Base-by-base conservation (phyloP, 1,140 invertebrate genomes). In the Trialeurodes vaporariorum region DNA sequence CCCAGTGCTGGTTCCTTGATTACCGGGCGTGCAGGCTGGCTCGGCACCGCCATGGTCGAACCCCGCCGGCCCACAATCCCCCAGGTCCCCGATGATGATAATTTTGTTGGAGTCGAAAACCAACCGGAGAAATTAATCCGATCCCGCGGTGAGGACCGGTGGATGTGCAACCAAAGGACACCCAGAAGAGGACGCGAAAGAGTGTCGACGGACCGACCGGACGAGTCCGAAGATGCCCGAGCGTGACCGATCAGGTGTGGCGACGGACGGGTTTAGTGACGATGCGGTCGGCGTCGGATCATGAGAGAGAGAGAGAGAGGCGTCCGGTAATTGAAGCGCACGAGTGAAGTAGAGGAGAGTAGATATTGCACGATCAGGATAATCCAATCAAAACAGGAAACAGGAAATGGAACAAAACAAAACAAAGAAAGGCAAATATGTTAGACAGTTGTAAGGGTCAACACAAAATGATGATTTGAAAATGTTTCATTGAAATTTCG, bases 41-140 rank as follows among this genome's bases (percentile, higher is more conserved):
- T 84, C 83, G 79, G 78, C 76, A 73, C 77, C 80, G 79, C 84
- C 82, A 81, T 88, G 87, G 86, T 88, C 89, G 84, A 89, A 85
- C 78, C 83, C 83, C 72, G 78, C 78, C 77, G 83, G 82, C 80
- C 85, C 84, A 81, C 83, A 85, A 84, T 84, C 86, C 87, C 87
- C 86, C 85, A 87, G 86, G 84, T 87, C 85, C 81, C 82, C 81
- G 84, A 85, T 85, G 82, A 84, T 85, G 83, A 85, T 83, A 84
- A 85, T 85, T 80, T 82, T 81, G 80, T 74, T 76, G 80, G 72
- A 68, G 68, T 68, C 62, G 66, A 61, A 67, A 49, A 65, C 67
- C 61, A n/a, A 63, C 65, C 27, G 59, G 25, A 64, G 67, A 68
- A 60, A 64, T n/a, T n/a, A 49, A 5, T 9, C 34, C 34, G 34